These are phyloP conservation scores for Mormyrus iriodes DNA, from an alignment of 2,113 vertebrate species.

Conservation along the genomic window DNA sequence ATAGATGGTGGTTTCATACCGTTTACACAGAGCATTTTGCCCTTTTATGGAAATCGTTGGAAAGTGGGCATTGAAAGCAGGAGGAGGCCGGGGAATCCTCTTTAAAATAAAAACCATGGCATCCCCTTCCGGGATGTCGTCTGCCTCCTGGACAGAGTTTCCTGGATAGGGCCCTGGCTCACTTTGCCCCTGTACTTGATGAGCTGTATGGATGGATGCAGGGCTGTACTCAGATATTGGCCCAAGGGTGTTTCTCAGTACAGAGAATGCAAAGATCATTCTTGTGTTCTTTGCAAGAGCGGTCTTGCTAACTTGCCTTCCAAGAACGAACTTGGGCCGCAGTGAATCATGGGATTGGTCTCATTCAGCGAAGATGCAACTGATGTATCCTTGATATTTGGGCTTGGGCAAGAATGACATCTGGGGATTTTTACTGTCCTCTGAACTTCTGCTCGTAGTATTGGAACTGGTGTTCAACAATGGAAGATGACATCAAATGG, in stretches of 20 bases:
- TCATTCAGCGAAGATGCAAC: neutral
- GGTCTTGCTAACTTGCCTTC: too few relatives aligned
- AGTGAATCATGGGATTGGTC: neutral
- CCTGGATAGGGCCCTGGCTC: neutral
- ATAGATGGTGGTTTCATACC: neutral
- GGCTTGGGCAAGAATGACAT: too few relatives aligned
- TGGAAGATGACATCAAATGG: neutral
- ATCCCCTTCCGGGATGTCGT: neutral
- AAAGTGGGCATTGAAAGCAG: neutral
- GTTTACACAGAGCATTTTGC: neutral
- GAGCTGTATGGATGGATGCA: neutral
- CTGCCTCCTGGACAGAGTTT: neutral
- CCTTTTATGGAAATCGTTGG: neutral
- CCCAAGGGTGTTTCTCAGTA: neutral
- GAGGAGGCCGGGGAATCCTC: neutral
- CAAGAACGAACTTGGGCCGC: neutral
- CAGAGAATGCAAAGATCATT: neutral
- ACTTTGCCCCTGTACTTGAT: neutral
- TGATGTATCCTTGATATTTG: neutral
- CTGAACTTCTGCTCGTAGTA: neutral
- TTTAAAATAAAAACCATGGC: neutral
- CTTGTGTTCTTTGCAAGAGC: too few relatives aligned
- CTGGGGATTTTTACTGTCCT: neutral
- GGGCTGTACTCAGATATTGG: neutral
- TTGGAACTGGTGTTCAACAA: neutral